Conservation (phyloP, 2,113 vertebrate genomes). For the Podarcis muralis region DNA sequence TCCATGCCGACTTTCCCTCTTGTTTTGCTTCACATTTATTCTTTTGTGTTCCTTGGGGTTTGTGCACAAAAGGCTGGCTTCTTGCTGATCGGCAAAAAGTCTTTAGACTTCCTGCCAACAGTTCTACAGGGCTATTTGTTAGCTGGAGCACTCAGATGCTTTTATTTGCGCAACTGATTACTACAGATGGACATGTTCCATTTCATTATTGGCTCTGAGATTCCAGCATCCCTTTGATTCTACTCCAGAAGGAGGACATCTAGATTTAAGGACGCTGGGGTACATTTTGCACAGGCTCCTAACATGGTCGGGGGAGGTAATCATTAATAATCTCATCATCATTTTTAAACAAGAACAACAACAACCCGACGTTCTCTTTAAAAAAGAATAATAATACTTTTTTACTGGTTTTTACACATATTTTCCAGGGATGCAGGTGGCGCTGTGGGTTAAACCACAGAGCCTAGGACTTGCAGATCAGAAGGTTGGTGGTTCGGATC, state of each 20-base stretch:
- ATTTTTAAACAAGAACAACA: too few relatives aligned
- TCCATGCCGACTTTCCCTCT: constrained; percentile 35
- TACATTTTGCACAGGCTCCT: neutral
- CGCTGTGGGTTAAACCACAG: too few relatives aligned
- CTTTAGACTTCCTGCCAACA: neutral
- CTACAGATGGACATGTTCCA: neutral
- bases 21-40: constrained; percentile 6
- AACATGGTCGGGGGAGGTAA: neutral
- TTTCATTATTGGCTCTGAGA: neutral
- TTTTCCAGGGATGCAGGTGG: too few relatives aligned
- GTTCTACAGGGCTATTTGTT: neutral
- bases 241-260: neutral
- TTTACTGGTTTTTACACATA: too few relatives aligned
- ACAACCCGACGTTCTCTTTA: too few relatives aligned
- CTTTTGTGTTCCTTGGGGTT: constrained; percentile 19
- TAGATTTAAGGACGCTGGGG: neutral
- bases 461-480: too few relatives aligned
- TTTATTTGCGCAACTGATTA: neutral
- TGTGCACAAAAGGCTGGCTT: constrained; percentile 20
- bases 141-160: neutral
- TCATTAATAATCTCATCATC: too few relatives aligned
- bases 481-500: too few relatives aligned
- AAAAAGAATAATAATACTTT: too few relatives aligned
- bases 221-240: neutral
- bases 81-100: constrained; percentile 15